Conservation (phyloP, 2,888 invertebrate genomes). For the Blastobasis lacticolella region DNA sequence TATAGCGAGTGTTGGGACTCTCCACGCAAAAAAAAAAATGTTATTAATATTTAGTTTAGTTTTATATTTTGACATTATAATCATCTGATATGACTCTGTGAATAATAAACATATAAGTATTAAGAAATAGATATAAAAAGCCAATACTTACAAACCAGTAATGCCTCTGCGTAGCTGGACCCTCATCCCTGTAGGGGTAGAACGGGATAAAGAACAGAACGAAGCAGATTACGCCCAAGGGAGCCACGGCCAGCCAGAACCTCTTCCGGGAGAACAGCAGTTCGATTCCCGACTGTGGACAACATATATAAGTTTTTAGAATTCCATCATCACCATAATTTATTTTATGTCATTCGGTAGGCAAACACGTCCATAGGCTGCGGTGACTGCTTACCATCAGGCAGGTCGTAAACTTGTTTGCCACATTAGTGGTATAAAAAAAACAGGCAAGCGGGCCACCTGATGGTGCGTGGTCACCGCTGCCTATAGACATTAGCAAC, state of each 20-base stretch:
- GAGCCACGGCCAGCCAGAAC: constrained; percentile 30
- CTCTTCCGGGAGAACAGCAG: constrained; percentile 48
- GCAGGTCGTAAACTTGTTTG: no score
- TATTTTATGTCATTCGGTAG: no score
- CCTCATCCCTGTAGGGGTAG: constrained; percentile 40
- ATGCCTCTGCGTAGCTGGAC: constrained; percentile 46
- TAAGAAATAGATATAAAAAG: background rate
- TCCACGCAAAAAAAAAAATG: no score
- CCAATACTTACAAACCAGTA: constrained; percentile 59
- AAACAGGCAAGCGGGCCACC: no score
- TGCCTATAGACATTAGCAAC: no score
- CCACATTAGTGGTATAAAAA: no score
- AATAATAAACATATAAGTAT: background rate
- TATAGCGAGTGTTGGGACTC: no score
- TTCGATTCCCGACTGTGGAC: constrained; percentile 51
- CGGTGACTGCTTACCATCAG: no score
- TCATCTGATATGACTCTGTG: background rate
- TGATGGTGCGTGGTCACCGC: no score
- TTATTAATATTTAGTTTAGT: no score
- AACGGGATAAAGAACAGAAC: constrained; percentile 45
- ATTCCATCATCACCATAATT: background rate
- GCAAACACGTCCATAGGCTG: no score
- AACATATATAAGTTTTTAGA: background rate
- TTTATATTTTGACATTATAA: no score
- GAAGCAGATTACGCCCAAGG: constrained; percentile 16